phyloP scores from a whole-genome alignment of 2,113 vertebrate species.

The Microtus montanus region DNA sequence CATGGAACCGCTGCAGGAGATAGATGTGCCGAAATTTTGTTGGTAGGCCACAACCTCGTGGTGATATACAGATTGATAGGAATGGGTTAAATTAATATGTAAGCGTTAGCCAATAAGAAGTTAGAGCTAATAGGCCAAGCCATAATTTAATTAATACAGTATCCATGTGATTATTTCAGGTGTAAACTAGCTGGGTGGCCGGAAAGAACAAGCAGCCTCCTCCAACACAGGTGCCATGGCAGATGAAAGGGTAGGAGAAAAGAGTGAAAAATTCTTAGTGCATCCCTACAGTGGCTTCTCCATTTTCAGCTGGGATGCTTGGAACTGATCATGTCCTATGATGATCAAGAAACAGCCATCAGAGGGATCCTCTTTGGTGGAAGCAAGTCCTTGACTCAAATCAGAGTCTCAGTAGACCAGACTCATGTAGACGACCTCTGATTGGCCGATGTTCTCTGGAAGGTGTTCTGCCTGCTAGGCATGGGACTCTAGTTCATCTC shows the following conservation, averaged over 20 bases:
- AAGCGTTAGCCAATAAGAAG: no score
- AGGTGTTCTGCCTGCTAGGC: not conserved
- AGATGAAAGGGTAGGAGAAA: not conserved
- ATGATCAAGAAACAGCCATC: not conserved
- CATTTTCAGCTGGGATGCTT: conserved; percentile 1
- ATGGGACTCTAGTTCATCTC: not conserved
- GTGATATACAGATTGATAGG: no score
- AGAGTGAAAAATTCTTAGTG: not conserved
- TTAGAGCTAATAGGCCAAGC: no score
- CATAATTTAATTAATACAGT: no score
- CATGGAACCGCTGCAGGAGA: no score
- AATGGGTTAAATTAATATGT: no score
- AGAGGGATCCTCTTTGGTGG: conserved; percentile 4
- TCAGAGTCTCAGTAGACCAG: not conserved
- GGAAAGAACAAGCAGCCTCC: no score
- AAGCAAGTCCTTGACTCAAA: conserved; percentile 6
- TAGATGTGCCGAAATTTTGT: no score
- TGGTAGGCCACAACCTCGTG: no score
- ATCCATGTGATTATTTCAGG: no score
- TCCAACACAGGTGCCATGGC: not conserved
- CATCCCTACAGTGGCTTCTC: not conserved
- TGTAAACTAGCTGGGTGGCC: no score
- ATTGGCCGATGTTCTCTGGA: not conserved
- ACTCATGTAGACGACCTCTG: not conserved
- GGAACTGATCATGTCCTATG: not conserved